Base-by-base conservation (phyloP, 1,140 invertebrate genomes). In the Zaprionus africanus region DNA sequence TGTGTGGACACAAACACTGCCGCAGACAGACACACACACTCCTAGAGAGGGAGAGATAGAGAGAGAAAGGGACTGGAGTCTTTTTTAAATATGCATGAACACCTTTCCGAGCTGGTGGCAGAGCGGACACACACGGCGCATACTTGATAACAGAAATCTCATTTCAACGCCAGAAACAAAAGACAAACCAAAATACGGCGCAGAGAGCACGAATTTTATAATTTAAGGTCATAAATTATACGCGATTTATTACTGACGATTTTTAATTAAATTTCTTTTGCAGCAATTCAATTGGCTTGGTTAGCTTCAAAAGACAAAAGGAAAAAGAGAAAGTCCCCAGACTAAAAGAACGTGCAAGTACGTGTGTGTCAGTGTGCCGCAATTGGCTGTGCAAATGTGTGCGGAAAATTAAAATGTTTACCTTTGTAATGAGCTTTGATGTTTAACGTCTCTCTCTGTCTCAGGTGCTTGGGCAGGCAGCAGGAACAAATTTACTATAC, bases 11-110 rank as follows among this genome's bases (percentile, higher is more conserved):
- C 51, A 63, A 59, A 51, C 22, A 17, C n/a, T 54, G 53, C 58
- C 36, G 58, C 13, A 19, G 26, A 34, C 64, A 69, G 28, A 78
- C 22, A 53, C 41, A 61, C 28, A 36, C 54, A 57, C 34, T 67
- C 34, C 3, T 34, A 34, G 31, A 34, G 4, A 34, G 4, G 9
- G 31, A 34, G 9, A 11, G 31, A 34, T 3, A 15, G 36, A 15
- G 0, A 0, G 12, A 11, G 41, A 46, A 7, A 3, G n/a, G 5
- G 41, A 46, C 49, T 63, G 34, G 71, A 78, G 66, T 84, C 46
- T 43, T 58, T 86, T 88, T 88, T 73, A 87, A 88, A 87, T 88
- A 88, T 87, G 84, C 84, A 88, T 87, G 74, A 88, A 75, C 77
- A 87, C 83, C 83, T 83, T 88, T 87, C 71, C 62, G 24, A 24